These are phyloP conservation scores for Lagria hirta DNA, from an alignment of 2,888 invertebrate species.

Conservation along the genomic window DNA sequence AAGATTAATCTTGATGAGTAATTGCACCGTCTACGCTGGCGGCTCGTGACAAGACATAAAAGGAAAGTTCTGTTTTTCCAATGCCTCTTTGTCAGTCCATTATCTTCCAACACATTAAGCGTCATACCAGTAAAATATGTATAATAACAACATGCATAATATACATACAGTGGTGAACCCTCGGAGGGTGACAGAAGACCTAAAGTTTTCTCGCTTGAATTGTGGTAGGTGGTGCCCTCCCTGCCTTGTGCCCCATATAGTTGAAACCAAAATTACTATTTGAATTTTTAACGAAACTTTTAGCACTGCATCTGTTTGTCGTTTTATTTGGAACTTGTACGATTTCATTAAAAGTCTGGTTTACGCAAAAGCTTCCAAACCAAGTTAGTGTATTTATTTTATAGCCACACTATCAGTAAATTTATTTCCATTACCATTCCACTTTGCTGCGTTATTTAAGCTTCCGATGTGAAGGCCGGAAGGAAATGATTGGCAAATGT, in stretches of 20 bases:
- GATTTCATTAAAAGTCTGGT: constrained; percentile 7
- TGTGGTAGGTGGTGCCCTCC: no score
- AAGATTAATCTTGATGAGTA: no score
- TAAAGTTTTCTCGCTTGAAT: no score
- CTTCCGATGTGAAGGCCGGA: constrained; percentile 29
- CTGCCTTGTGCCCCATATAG: constrained; percentile 26
- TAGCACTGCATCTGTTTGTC: background rate
- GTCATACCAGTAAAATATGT: constrained; percentile 45
- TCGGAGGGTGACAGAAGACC: constrained; percentile 25
- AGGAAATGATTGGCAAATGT: constrained; percentile 47
- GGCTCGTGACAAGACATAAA: constrained; percentile 21
- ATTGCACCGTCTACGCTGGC: no score
- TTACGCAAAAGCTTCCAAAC: constrained; percentile 9
- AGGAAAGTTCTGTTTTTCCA: constrained; percentile 28
- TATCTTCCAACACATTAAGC: constrained; percentile 29
- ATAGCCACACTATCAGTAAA: constrained; percentile 14
- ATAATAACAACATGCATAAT: constrained; percentile 50
- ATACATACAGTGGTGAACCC: constrained; percentile 35
- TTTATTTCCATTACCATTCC: constrained; percentile 25
- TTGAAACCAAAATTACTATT: constrained; percentile 25
- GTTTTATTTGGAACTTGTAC: constrained; percentile 2
- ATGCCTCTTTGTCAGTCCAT: constrained; percentile 27
- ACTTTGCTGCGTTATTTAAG: constrained; percentile 20
- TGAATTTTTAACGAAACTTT: constrained; percentile 25
- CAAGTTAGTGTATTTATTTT: constrained; percentile 13